phyloP scores from a whole-genome alignment of 2,888 invertebrate species.

The Malacosoma neustria region DNA sequence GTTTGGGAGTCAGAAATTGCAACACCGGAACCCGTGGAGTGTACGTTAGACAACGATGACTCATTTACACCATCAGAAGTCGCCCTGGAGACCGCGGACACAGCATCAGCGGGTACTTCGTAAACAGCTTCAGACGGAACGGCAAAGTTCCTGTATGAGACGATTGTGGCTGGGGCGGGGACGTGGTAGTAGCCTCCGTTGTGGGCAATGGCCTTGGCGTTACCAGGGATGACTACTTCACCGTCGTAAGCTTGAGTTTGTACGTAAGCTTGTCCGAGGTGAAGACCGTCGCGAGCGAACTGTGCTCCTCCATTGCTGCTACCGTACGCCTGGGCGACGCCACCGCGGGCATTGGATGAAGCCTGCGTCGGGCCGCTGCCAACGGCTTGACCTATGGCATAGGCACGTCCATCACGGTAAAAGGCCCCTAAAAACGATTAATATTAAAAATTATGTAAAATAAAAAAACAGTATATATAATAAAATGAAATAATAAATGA shows the following conservation, averaged over 20 bases:
- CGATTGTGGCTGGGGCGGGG: conserved; percentile 42
- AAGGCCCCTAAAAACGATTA: conserved; percentile 34
- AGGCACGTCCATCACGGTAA: conserved; percentile 50
- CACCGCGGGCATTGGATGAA: conserved; percentile 33
- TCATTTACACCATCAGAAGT: conserved; percentile 32
- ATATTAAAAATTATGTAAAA: too few relatives aligned
- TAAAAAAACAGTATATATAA: too few relatives aligned
- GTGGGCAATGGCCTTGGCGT: conserved; percentile 21
- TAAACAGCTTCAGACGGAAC: conserved; percentile 15
- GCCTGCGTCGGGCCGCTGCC: conserved; percentile 35
- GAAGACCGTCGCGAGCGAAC: conserved; percentile 28
- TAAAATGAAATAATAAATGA: too few relatives aligned
- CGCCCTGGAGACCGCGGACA: conserved; percentile 42
- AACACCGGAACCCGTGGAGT: conserved; percentile 32
- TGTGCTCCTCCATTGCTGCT: conserved; percentile 23
- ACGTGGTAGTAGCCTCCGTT: conserved; percentile 36
- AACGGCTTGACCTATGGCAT: conserved; percentile 38
- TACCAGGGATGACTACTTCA: conserved; percentile 11
- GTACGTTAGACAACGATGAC: conserved; percentile 34
- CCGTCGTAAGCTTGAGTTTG: conserved; percentile 32
- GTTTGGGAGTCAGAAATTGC: conserved; percentile 46
- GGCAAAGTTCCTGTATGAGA: conserved; percentile 50
- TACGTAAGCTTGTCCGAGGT: conserved; percentile 34
- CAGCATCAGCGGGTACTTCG: conserved; percentile 24
- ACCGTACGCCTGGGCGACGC: conserved; percentile 32